These are phyloP conservation scores for Etheostoma cragini DNA, from an alignment of 2,113 vertebrate species.

Conservation along the genomic window DNA sequence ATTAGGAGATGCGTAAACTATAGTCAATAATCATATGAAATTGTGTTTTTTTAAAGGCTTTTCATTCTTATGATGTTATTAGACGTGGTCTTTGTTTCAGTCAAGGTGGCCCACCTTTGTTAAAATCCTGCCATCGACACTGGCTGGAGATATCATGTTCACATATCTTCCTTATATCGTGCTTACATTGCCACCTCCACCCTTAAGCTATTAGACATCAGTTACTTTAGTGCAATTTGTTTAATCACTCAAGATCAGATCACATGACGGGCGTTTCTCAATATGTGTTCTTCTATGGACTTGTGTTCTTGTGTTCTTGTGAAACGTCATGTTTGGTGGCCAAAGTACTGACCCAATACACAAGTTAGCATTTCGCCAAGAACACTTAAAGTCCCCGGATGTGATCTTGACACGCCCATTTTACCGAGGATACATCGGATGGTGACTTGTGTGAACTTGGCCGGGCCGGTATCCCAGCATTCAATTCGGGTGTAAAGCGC, in stretches of 20 bases:
- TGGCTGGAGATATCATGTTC: not conserved
- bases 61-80: not conserved
- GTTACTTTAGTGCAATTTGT: conserved; percentile 5
- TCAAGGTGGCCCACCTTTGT: not conserved
- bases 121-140: conserved; percentile 3
- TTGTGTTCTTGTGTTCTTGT: no score
- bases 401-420: no score
- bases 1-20: not conserved
- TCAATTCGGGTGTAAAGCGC: no score
- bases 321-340: no score
- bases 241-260: conserved; percentile 8
- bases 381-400: no score
- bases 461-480: no score
- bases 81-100: not conserved
- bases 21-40: not conserved
- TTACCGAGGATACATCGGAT: no score
- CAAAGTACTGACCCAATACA: no score
- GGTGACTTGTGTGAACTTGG: no score
- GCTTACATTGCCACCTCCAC: not conserved
- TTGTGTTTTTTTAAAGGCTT: not conserved
- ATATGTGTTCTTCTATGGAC: no score
- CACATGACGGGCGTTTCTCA: no score
- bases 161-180: not conserved
- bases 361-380: no score
- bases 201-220: conserved; percentile 17